Base-by-base conservation (phyloP, 2,113 vertebrate species). In the Phalacrocorax pelagicus region DNA sequence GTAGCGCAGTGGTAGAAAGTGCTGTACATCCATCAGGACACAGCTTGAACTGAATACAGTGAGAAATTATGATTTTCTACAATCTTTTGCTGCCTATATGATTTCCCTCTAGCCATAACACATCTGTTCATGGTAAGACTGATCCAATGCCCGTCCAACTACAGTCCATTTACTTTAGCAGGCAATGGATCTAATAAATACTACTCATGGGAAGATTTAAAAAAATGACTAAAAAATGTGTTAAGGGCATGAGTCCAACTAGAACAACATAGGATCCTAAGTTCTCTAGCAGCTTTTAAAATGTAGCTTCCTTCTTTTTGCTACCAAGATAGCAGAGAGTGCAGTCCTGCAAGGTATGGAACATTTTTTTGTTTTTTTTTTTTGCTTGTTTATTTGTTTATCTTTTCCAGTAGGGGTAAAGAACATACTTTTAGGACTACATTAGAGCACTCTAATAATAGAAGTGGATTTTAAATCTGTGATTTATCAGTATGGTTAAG, bases 41-140 rank as follows among this genome's bases (percentile, higher is more conserved):
- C 73, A 94, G 83, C 54, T 92, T 94, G 92, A 94, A 21, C 61
- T 17, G 3, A 77, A 15, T 13, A 34, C 1, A 62, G 81, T n/a
- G 66, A 94, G 88, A 89, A 97, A 87, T 81, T 88, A 9, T 30
- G 44, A 44, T 82, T 88, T 62, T 21, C 36, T 90, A 15, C 71
- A n/a, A 13, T 26, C 49, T 94, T 90, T 89, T 81, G 57, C 73
- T 91, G 61, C 78, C 52, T 66, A 1, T 65, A 75, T 75, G 93
- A 69, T 92, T 89, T 95, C 70, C 92, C 66, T 82, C 51, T 94
- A 89, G 65, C 62, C 66, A 65, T 72, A 75, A 62, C 62, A 87
- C 88, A 87, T 94, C 73, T 95, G 79, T 70, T 91, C 36, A 1
- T 11, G 21, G 49, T 75, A 71, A 80, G 46, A 38, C 13, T 61